Conservation (phyloP, 64 coral and sea anemone species). For the Actinia equina region DNA sequence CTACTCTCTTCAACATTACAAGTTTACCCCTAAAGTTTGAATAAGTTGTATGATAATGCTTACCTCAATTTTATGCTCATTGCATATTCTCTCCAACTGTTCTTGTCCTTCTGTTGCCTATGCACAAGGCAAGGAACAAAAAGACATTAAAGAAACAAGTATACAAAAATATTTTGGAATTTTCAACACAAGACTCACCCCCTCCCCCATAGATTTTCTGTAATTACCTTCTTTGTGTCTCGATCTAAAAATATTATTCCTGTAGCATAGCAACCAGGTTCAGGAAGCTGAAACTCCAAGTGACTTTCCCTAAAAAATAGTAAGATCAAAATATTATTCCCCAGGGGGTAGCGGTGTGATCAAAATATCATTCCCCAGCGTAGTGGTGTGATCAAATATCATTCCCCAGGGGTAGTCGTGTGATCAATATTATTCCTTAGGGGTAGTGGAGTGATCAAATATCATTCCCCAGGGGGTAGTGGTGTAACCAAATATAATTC, state of each 20-base stretch:
- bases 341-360: too few relatives aligned
- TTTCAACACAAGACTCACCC: not conserved
- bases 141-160: too few relatives aligned
- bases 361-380: too few relatives aligned
- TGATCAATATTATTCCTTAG: too few relatives aligned
- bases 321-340: too few relatives aligned
- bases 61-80: slow-evolving; percentile 64
- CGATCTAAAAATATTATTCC: slow-evolving; percentile 85
- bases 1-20: too few relatives aligned
- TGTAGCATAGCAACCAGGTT: slow-evolving; percentile 78
- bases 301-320: slow-evolving; percentile 70
- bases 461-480: too few relatives aligned
- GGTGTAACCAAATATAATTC: too few relatives aligned
- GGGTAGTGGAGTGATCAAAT: too few relatives aligned
- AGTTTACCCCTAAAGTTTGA: too few relatives aligned
- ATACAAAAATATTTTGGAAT: not conserved
- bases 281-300: slow-evolving; percentile 59
- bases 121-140: not conserved
- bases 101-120: slow-evolving; percentile 75
- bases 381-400: too few relatives aligned
- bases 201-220: not conserved
- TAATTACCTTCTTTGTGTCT: slow-evolving; percentile 66
- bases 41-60: not conserved
- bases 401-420: too few relatives aligned
- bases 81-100: slow-evolving; percentile 50